Conservation (phyloP, 2,113 vertebrate genomes). For the Triplophysa rosa region DNA sequence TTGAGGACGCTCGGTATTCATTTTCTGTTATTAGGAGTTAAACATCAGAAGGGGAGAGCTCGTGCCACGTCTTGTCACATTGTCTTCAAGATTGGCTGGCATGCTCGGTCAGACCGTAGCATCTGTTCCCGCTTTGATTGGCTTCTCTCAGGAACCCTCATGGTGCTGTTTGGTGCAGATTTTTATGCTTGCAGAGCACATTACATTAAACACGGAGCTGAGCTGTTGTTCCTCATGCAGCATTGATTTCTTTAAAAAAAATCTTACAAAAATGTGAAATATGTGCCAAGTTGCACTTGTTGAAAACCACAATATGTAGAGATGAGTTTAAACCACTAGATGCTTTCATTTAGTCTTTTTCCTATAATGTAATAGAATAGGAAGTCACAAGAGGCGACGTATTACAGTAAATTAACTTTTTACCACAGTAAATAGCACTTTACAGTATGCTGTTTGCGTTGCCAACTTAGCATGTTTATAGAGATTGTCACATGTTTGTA, state of each 20-base stretch:
- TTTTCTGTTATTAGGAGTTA: conserved; percentile 30
- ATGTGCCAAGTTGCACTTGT: neutral
- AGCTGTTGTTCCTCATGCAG: neutral
- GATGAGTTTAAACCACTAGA: too few species aligned
- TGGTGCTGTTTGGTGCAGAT: conserved; percentile 25
- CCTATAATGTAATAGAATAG: too few species aligned
- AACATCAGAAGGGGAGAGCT: conserved; percentile 2
- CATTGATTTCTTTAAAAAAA: neutral
- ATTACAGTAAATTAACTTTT: too few species aligned
- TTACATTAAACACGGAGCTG: neutral
- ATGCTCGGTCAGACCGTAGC: conserved; percentile 5
- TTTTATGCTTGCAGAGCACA: conserved; percentile 27
- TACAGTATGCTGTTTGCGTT: too few species aligned
- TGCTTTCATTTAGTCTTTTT: too few species aligned
- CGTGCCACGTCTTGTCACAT: neutral
- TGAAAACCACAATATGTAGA: too few species aligned
- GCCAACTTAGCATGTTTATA: too few species aligned
- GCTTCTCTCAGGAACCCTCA: neutral
- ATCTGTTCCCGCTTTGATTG: conserved; percentile 20
- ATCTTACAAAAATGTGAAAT: neutral
- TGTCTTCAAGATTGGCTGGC: conserved; percentile 19
- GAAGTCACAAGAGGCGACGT: neutral
- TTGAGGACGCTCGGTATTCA: neutral
- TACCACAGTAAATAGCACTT: too few species aligned
- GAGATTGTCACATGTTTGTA: too few species aligned